These are phyloP conservation scores for Lineus longissimus DNA, from an alignment of 1,140 invertebrate species.

Conservation along the genomic window DNA sequence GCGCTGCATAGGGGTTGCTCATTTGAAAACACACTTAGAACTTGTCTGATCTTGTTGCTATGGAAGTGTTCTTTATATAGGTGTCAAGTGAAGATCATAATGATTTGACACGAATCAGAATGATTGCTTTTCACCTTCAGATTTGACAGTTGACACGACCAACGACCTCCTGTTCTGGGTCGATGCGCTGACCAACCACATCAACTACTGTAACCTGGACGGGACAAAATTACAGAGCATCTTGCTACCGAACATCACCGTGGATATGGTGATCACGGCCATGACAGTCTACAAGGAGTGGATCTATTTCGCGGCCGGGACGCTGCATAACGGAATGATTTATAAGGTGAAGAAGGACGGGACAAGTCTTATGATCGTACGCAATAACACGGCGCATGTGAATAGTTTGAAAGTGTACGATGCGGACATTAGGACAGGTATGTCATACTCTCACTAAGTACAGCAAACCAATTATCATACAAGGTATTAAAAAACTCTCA, in stretches of 20 bases:
- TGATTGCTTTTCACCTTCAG: conserved; percentile 45
- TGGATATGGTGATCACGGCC: conserved; percentile 52
- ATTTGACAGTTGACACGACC: conserved; percentile 38
- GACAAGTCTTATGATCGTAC: conserved; percentile 48
- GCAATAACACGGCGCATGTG: conserved; percentile 65
- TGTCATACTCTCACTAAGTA: no score
- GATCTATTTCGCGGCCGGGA: conserved; percentile 61
- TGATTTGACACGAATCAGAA: not conserved
- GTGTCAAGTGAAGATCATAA: not conserved
- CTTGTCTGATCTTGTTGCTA: no score
- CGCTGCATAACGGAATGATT: conserved; percentile 58
- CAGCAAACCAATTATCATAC: no score
- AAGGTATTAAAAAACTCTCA: no score
- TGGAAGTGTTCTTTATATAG: no score
- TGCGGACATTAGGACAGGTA: conserved; percentile 58
- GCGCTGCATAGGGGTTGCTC: no score
- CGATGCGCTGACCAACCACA: conserved; percentile 47
- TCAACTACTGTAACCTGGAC: conserved; percentile 65
- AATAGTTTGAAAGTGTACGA: conserved; percentile 70
- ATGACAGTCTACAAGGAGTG: conserved; percentile 59
- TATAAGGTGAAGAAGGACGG: conserved; percentile 59
- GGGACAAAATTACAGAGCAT: conserved; percentile 53
- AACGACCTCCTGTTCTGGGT: conserved; percentile 65
- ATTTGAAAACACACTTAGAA: no score
- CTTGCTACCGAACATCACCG: conserved; percentile 32